Percentiles rank a stretch among this genome's conserved stretches.
Conservation (phyloP, 2,888 invertebrate genomes). For the Drosophila borborema region DNA sequence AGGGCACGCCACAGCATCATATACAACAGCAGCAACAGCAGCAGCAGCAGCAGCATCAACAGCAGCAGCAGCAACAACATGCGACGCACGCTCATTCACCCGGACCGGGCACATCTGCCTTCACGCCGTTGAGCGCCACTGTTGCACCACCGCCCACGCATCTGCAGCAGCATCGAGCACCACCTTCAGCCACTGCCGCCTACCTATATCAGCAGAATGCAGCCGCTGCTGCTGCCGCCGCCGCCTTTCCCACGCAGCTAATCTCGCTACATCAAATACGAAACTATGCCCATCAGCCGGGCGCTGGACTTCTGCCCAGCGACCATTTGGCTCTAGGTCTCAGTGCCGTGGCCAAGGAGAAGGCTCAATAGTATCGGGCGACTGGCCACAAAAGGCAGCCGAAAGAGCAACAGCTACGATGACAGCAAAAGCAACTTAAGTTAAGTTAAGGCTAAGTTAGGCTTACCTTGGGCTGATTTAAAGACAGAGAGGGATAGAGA, state of each 20-base stretch:
- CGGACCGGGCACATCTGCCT: constrained; percentile 89
- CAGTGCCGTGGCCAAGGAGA: constrained; percentile 83
- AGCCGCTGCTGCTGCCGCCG: constrained; percentile 86
- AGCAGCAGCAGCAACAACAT: constrained; percentile 75
- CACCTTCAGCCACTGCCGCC: constrained; percentile 88
- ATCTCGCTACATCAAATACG: constrained; percentile 98
- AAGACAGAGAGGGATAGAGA: too few species aligned
- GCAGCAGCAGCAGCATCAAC: constrained; percentile 67
- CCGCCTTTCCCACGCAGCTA: constrained; percentile 94
- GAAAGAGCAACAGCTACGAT: constrained; percentile 53
- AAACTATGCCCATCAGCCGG: constrained; percentile 96
- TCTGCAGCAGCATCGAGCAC: constrained; percentile 85
- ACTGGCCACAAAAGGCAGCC: constrained; percentile 55
- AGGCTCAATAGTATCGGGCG: constrained; percentile 83
- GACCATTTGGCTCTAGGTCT: constrained; percentile 87
- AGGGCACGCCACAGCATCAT: constrained; percentile 82
- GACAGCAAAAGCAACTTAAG: constrained; percentile 54
- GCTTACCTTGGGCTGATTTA: constrained; percentile 26
- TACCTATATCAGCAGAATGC: constrained; percentile 91
- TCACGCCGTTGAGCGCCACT: constrained; percentile 96
- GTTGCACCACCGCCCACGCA: constrained; percentile 86
- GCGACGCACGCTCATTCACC: constrained; percentile 69
- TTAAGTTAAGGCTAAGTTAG: constrained; percentile 35
- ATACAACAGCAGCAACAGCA: constrained; percentile 79
- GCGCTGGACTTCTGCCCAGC: constrained; percentile 88